These are phyloP conservation scores for Drosophila siamana DNA, from an alignment of 2,888 invertebrate genomes.

Conservation along the genomic window DNA sequence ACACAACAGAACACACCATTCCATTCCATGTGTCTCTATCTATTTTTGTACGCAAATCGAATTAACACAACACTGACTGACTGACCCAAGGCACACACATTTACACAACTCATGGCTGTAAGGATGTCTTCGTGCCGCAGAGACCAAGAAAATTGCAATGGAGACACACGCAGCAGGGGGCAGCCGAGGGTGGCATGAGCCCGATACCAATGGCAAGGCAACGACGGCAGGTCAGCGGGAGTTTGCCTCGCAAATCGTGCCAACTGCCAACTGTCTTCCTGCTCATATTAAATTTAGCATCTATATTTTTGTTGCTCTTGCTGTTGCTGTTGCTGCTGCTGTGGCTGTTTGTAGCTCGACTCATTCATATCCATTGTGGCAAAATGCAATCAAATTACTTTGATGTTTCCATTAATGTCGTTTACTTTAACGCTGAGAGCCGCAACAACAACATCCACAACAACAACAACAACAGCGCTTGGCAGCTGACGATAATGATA, in stretches of 20 bases:
- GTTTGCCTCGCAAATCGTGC: slow-evolving; percentile 1
- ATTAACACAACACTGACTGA: slow-evolving; percentile 55
- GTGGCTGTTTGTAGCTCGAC: slow-evolving; percentile 24
- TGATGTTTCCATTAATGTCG: slow-evolving; percentile 81
- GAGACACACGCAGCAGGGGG: slow-evolving; percentile 9
- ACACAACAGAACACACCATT: too few relatives aligned
- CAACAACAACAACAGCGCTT: not conserved
- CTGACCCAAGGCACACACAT: slow-evolving; percentile 3
- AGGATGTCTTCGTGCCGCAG: too few relatives aligned
- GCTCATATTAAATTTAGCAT: slow-evolving; percentile 33
- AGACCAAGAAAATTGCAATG: slow-evolving; percentile 28
- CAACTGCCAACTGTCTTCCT: slow-evolving; percentile 37
- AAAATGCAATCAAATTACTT: slow-evolving; percentile 81
- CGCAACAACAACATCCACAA: not conserved
- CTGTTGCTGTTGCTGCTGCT: too few relatives aligned
- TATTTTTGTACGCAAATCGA: slow-evolving; percentile 72
- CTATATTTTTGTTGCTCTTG: slow-evolving; percentile 7
- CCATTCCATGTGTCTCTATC: slow-evolving; percentile 40
- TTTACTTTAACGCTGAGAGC: slow-evolving; percentile 66
- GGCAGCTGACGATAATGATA: slow-evolving; percentile 47
- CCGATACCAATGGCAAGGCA: slow-evolving; percentile 65
- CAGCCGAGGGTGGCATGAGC: not conserved
- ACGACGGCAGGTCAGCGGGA: too few relatives aligned
- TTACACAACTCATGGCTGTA: too few relatives aligned
- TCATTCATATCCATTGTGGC: slow-evolving; percentile 74